Base-by-base conservation (phyloP, 2,888 invertebrate genomes). In the Dichetophora obliterata region DNA sequence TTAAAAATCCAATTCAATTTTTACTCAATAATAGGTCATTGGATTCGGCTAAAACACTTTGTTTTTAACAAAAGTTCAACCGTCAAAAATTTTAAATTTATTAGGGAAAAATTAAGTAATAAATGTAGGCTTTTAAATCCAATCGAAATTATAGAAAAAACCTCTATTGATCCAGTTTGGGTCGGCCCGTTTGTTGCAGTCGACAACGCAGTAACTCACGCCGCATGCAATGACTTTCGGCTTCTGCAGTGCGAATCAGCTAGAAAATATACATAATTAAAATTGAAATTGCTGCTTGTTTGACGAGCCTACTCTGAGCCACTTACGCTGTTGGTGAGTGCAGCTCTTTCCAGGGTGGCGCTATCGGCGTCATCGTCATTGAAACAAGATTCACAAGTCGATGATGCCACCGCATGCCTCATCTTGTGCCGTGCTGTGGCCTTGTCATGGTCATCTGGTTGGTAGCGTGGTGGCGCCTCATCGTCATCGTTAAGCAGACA, bases 131-230 rank as follows among this genome's bases (percentile, higher is more conserved):
- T 37, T n/a, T n/a, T n/a, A 8, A 37, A 1, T 43, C 14, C 11
- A 43, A 43, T 37, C 8, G 37, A 37, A 37, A 37, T n/a, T n/a
- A n/a, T n/a, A 43, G 14, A 43, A 43, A 43, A 43, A 43, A 22
- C 22, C 5, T 59, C 16, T 22, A 24, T 4, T 43, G 43, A 68
- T 71, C 50, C 4, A 57, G 2, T 24, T 77, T 77, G 5, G 77
- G 71, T 22, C 80, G 70, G 9, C 31, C 52, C 31, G 81, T 82
- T 34, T 81, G 83, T 50, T 86, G 86, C 14, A 82, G 79, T 50
- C 87, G 86, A 5, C 85, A 85, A 5, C 86, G 82, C n/a, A 88
- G 75, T 3, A 87, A 81, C 72, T 88, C 87, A 24, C 88, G 83
- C 9, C 86, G 81, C 50, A 88, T 76, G 9, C 81, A 81, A 81